Conservation (phyloP, 2,888 invertebrate species). For the Adineta ricciae region DNA sequence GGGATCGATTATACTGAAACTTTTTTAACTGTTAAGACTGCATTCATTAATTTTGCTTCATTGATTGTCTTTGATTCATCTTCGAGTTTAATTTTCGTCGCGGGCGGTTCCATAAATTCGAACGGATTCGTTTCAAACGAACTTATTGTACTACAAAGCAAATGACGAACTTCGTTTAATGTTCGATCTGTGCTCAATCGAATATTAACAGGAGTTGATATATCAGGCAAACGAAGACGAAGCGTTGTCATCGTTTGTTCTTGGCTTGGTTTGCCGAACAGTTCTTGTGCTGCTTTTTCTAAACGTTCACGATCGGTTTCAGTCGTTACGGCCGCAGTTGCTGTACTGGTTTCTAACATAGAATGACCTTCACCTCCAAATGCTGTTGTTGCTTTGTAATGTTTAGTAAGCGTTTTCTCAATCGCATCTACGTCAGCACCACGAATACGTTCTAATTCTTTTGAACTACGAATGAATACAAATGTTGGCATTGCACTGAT, state of each 20-base stretch:
- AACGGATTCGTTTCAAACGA: neutral
- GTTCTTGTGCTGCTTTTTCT: neutral
- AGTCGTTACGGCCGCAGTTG: neutral
- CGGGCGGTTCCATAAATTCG: neutral
- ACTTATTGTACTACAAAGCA: neutral
- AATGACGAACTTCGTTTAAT: slow-evolving; percentile 7
- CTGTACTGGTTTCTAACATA: neutral
- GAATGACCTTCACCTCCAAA: slow-evolving; percentile 34
- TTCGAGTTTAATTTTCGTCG: neutral
- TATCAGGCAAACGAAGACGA: neutral
- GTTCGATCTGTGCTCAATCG: neutral
- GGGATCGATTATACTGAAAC: neutral
- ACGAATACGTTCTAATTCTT: slow-evolving; percentile 66
- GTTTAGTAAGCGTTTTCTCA: slow-evolving; percentile 78
- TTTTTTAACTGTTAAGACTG: neutral
- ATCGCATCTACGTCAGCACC: slow-evolving; percentile 73
- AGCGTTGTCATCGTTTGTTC: neutral
- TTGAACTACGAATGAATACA: slow-evolving; percentile 69
- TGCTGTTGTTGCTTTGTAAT: slow-evolving; percentile 35
- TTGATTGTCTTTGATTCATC: neutral
- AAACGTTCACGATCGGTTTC: neutral
- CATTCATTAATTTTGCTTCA: slow-evolving; percentile 19
- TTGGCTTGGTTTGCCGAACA: neutral
- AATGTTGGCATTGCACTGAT: slow-evolving; percentile 97
- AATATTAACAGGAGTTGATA: neutral